phyloP scores from a whole-genome alignment of 1,140 invertebrate genomes.

The Linepithema humile region DNA sequence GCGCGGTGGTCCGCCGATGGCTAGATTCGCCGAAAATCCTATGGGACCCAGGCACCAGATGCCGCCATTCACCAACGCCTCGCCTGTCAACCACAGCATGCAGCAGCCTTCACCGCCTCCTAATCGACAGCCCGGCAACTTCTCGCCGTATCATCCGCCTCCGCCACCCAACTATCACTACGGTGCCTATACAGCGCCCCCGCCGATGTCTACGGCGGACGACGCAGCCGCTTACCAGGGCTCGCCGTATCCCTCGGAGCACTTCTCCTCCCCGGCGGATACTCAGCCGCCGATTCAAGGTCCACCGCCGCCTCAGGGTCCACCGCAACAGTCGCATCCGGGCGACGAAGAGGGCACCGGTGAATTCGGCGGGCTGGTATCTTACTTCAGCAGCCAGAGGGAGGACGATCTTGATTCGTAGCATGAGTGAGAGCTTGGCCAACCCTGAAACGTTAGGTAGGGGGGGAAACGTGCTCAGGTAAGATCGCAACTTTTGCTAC shows the following conservation, averaged over 20 bases:
- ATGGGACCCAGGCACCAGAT: constrained; percentile 80
- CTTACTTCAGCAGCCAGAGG: constrained; percentile 93
- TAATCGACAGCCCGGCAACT: constrained; percentile 79
- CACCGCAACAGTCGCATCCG: constrained; percentile 64
- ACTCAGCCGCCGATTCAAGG: constrained; percentile 77
- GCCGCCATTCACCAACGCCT: constrained; percentile 79
- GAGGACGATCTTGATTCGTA: constrained; percentile 89
- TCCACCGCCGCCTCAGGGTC: constrained; percentile 74
- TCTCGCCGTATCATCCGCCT: constrained; percentile 83
- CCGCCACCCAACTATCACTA: constrained; percentile 84
- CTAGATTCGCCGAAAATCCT: constrained; percentile 75
- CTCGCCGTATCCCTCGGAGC: constrained; percentile 80
- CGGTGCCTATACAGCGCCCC: constrained; percentile 83
- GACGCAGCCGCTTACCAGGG: constrained; percentile 81
- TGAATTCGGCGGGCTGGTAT: constrained; percentile 93
- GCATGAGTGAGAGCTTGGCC: constrained; percentile 83
- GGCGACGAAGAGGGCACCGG: constrained; percentile 86
- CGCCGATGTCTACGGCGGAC: constrained; percentile 80
- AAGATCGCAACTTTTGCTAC: constrained; percentile 66
- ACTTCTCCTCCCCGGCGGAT: constrained; percentile 78
- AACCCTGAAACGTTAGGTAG: constrained; percentile 74
- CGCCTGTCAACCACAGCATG: constrained; percentile 72
- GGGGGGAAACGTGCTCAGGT: constrained; percentile 21
- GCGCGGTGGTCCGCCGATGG: constrained; percentile 72
- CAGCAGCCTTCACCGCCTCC: constrained; percentile 81